Evolutionary conservation across 1,140 invertebrate species (phyloP), one percentile per base, ranked within the genome.

Genomic region (Brachionus manjavacas): DNA sequence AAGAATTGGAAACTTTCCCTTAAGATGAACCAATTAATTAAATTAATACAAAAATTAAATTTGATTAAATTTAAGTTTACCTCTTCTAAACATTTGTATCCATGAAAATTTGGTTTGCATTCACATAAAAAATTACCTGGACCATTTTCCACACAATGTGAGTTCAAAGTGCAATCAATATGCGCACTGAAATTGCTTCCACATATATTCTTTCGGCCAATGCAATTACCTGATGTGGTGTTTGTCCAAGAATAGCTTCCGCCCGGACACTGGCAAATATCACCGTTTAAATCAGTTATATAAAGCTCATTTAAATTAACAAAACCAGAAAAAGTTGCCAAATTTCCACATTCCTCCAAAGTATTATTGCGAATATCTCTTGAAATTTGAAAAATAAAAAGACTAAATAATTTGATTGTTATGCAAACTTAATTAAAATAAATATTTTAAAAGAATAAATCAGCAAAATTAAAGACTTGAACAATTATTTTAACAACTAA

Each of bases 71-170:
- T 16, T 49, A 46, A n/a, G 43, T 20, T 20, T 52, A 79, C 74
- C 4, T 64, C 78, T 60, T 60, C n/a, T 28, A 80, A 25, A 64
- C 78, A 80, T 80, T 64, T 55, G 35, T 80, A 80, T 31, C 78
- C 78, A 64, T 80, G 78, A 80, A 60, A 80, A 12, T 64, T 55
- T 39, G 55, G 55, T 12, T 55, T 60, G 16, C 78, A 80, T 25
- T 55, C 31, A 80, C 78, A 80, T 16, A 60, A 39, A 41, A 80
- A 80, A 64, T 39, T 55, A 7, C 49, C 78, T 20, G 78, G 78
- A 80, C 78, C 78, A 64, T 80, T 64, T 80, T 80, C 78, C 3
- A 64, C 28, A 23, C 78, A 80, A 9, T 16, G 8, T 20, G 78
- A 80, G 12, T 31, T 80, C 35, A 35, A 8, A n/a, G 78, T 60